Evolutionary conservation across 2,888 invertebrate genomes (phyloP).

Genomic region (Nudaria mundana): DNA sequence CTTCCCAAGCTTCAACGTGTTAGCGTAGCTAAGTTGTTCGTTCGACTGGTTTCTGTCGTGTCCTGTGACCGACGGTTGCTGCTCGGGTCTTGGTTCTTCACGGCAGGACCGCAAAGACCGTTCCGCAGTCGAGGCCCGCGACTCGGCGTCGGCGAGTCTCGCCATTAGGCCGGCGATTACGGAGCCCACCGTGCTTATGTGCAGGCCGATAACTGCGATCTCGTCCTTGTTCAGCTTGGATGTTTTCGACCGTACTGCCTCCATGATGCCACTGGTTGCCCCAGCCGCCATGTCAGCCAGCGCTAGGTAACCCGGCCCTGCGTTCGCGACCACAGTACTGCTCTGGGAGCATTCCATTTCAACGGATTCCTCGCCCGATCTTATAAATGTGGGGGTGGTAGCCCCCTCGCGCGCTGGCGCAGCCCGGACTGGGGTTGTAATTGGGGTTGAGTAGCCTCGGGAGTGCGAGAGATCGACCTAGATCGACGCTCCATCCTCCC

Average conservation of each 20-base stretch:
- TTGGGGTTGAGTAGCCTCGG: conserved; percentile 79
- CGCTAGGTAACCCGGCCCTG: too few species aligned
- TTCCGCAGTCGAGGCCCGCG: neutral
- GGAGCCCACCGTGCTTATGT: neutral
- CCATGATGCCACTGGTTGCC: neutral
- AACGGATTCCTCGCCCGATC: too few species aligned
- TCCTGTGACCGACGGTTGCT: neutral
- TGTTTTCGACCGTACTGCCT: neutral
- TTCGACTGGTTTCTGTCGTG: neutral
- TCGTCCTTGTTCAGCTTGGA: neutral
- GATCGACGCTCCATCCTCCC: conserved; percentile 67
- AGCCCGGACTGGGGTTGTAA: conserved; percentile 44
- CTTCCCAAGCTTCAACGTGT: neutral
- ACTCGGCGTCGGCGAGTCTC: neutral
- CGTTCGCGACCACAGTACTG: too few species aligned
- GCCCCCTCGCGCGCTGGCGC: too few species aligned
- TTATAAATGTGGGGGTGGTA: too few species aligned
- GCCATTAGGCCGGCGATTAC: neutral
- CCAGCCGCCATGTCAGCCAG: conserved; percentile 4
- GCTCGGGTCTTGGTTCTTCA: neutral
- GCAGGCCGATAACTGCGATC: neutral
- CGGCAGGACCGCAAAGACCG: too few species aligned
- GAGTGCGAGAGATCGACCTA: conserved; percentile 72
- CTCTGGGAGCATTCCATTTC: too few species aligned
- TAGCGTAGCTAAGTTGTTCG: neutral